Evolutionary conservation across 1,140 invertebrate species (phyloP), one percentile per base, ranked within the genome.

Genomic region (Diabrotica undecimpunctata): DNA sequence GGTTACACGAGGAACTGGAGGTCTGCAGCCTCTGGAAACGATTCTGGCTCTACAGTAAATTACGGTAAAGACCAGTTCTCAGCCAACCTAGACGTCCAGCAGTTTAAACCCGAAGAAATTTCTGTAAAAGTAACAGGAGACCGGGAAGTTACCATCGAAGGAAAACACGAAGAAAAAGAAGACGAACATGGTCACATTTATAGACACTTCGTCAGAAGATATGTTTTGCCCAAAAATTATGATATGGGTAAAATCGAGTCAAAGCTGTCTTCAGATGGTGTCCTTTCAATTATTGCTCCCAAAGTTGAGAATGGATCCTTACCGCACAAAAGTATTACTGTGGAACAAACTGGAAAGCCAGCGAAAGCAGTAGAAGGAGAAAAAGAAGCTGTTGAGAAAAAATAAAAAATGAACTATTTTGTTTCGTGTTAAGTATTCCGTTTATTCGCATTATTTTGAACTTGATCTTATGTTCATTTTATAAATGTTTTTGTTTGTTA

Each of bases 191-290:
- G 80, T 7, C 79, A 72, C 59, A 75, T 82, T 51, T 73, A 75
- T 10, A 72, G 82, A 36, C 78, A 89, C 36, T 90, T 90, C 71
- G 78, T 81, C 2, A 83, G 89, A 11, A 81, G 84, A 69, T 90
- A 93, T 69, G 72, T 86, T 1, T 78, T 92, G 11, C 91, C 90
- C 0, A 82, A 88, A 35, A 87, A 86, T 46, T 86, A 86, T 51
- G 81, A 88, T 6, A 75, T 85, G 0, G 85, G 88, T 5, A 79
- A 85, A 8, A 83, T 91, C 3, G 76, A 83, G 2, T 91, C 88
- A 0, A 85, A 80, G 10, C 78, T 92, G 2, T 91, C 89, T 2
- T 88, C 87, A 0, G 90, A 92, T 71, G 90, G 90, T 1, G 84
- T 92, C 3, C 75, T 92, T 0, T 87, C 83, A 13, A 84, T 92